Evolutionary conservation across 2,113 vertebrate genomes (phyloP).

Genomic region (Hirundichthys speculiger): DNA sequence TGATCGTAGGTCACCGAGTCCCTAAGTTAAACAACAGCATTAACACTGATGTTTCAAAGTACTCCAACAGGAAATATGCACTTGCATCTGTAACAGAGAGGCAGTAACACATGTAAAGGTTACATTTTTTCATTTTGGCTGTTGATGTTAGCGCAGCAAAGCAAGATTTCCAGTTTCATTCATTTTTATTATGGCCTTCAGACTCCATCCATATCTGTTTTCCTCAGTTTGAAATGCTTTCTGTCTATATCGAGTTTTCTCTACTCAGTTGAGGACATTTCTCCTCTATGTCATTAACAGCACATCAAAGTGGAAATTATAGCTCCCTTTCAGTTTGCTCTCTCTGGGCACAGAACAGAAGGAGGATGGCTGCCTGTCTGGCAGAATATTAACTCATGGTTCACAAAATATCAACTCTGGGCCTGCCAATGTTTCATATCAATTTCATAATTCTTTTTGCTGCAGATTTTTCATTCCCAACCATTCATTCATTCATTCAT

Average conservation of each 20-base stretch:
- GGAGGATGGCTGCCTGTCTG: slow-evolving; percentile 20
- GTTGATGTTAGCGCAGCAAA: too few relatives aligned
- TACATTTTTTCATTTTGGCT: neutral
- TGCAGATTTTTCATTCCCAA: neutral
- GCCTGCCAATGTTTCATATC: slow-evolving; percentile 31
- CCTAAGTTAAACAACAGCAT: slow-evolving; percentile 25
- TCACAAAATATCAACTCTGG: slow-evolving; percentile 17
- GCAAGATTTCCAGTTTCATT: neutral
- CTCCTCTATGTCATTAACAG: slow-evolving; percentile 30
- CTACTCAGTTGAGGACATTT: slow-evolving; percentile 18
- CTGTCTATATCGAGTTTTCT: neutral
- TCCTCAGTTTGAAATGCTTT: neutral
- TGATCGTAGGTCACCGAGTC: slow-evolving; percentile 18
- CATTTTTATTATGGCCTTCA: neutral
- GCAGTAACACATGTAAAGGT: neutral
- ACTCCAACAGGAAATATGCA: neutral
- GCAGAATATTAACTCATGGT: slow-evolving; percentile 30
- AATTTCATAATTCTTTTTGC: slow-evolving; percentile 23
- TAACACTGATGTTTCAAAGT: neutral
- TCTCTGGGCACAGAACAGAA: slow-evolving; percentile 15
- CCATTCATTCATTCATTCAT: slow-evolving; percentile 16
- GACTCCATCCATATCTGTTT: neutral
- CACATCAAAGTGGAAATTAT: slow-evolving; percentile 18
- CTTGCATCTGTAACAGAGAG: slow-evolving; percentile 1
- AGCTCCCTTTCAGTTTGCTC: slow-evolving; percentile 25